Evolutionary conservation across 1,140 invertebrate species (phyloP), one percentile per base, ranked within the genome.

Genomic region (Calliopsis andreniformis): DNA sequence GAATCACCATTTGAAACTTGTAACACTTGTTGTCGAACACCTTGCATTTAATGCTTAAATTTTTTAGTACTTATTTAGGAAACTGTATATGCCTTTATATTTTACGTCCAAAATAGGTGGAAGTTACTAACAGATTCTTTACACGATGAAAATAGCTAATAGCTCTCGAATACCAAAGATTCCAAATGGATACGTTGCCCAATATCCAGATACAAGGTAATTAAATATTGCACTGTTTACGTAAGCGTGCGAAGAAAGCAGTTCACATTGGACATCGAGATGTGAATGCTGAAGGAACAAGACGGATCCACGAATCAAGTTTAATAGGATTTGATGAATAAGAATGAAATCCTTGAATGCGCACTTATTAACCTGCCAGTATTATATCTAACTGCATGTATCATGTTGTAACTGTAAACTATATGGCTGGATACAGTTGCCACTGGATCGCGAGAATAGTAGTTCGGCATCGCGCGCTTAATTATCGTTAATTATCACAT

Each of bases 401-500:
- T 30, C 25, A 30, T 30, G 39, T n/a, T 10, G 67, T 70, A 70
- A 70, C 42, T 70, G 42, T 70, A 35, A 47, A 49, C 5, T 32
- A 8, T 5, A 32, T n/a, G n/a, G 55, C 30, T 42, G 25, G 14
- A 20, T 43, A 56, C 25, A 14, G 35, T 59, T 35, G 49, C 66
- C 51, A 43, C n/a, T 47, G 39, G 20, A 32, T 8, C 20, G 28
- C 42, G 30, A 39, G 42, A 59, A 58, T 59, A 35, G 59, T 70
- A n/a, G 8, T n/a, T 12, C n/a, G 1, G 28, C 8, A 20, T 30
- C 1, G 18, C 30, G 53, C 39, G 5, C 42, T 39, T 35, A 61
- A 70, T 70, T 59, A 59, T 53, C 47, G 59, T 70, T 70, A 70
- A 70, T 70, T 61, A 61, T 55, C 16, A 42, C 56, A 70, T 70